Percentiles rank a stretch among this genome's conserved stretches.
Conservation (phyloP, 2,113 vertebrate genomes). For the Podiceps cristatus region DNA sequence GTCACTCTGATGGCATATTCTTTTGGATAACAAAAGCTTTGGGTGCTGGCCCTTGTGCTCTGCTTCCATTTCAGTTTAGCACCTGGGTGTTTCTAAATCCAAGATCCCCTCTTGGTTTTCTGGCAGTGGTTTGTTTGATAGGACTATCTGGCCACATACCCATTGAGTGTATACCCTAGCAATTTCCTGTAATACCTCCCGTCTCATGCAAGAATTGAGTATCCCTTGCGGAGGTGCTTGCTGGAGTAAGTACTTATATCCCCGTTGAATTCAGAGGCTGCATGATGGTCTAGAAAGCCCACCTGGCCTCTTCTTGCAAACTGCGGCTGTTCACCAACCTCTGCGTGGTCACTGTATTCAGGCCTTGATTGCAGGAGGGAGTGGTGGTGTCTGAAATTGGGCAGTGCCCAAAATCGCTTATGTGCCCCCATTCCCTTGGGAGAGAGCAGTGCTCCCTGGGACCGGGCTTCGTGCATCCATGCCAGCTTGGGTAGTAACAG, state of each 20-base stretch:
- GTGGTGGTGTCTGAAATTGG: accelerated
- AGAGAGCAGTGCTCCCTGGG: background rate
- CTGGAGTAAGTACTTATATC: background rate
- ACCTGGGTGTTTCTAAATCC: accelerated
- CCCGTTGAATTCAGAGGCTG: background rate
- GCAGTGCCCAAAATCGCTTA: background rate
- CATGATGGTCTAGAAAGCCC: background rate
- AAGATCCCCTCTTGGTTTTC: background rate
- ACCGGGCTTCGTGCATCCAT: background rate
- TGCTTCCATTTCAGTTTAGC: background rate
- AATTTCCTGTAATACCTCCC: background rate
- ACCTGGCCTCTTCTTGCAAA: background rate
- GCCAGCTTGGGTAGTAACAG: too few species aligned
- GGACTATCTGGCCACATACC: background rate
- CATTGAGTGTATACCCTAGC: accelerated
- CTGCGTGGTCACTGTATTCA: background rate
- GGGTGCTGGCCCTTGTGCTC: background rate
- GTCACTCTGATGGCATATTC: background rate
- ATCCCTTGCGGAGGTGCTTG: background rate
- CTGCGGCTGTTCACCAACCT: accelerated
- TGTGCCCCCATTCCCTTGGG: background rate
- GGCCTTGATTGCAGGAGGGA: background rate
- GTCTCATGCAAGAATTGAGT: too few species aligned
- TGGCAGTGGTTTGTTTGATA: background rate
- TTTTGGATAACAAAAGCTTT: background rate